phyloP scores from a whole-genome alignment of 1,140 invertebrate species.

The Archivesica marissinica region DNA sequence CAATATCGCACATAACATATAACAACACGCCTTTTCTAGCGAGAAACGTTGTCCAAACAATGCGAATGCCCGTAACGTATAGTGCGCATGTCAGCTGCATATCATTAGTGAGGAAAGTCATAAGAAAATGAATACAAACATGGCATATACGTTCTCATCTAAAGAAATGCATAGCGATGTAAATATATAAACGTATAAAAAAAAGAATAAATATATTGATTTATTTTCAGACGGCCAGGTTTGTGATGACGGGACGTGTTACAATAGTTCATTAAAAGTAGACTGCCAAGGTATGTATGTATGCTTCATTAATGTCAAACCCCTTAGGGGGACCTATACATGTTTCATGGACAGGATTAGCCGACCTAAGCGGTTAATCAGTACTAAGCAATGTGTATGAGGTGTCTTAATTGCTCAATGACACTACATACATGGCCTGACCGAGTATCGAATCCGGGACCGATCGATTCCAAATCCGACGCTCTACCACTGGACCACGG shows the following conservation, averaged over 20 bases:
- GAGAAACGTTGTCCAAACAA: background rate
- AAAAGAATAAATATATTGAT: background rate
- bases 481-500: no score
- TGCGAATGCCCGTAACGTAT: background rate
- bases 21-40: no score
- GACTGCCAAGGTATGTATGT: background rate
- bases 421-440: no score
- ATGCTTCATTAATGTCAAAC: no score
- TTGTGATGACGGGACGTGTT: constrained; percentile 8
- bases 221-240: background rate
- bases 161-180: background rate
- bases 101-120: background rate
- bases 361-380: background rate
- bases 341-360: background rate
- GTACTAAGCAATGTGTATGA: background rate
- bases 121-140: background rate
- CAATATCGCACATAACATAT: no score
- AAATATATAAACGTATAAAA: background rate
- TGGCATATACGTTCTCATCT: background rate
- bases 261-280: background rate
- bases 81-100: background rate
- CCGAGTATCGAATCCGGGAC: no score
- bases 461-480: no score
- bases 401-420: no score
- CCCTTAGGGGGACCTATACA: background rate